A percentile compares a stretch with the other conserved stretches of the same genome.
These are phyloP conservation scores for Somateria mollissima DNA, from an alignment of 2,797 vertebrate species.

Conservation along the genomic window DNA sequence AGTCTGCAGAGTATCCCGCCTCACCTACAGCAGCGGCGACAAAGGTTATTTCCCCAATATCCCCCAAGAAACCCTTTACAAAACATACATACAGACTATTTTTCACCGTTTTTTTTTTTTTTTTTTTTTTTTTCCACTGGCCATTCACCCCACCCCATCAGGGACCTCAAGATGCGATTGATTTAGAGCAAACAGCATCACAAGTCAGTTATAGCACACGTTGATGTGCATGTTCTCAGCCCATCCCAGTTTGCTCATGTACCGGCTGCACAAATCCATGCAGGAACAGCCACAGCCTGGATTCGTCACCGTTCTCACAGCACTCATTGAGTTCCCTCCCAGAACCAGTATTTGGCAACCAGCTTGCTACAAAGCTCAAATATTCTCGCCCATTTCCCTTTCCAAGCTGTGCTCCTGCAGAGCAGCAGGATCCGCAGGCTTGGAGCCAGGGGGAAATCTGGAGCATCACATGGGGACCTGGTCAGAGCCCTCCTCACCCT, in stretches of 20 bases:
- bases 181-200: background rate
- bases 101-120: background rate
- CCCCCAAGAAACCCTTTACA: background rate
- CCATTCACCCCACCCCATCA: background rate
- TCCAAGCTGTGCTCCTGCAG: background rate
- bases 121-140: background rate
- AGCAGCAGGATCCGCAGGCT: background rate
- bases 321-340: background rate
- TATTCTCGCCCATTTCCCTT: background rate
- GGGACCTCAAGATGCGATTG: background rate
- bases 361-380: background rate
- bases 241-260: background rate
- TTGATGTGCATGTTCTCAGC: background rate
- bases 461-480: accelerated
- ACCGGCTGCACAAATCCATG: accelerated
- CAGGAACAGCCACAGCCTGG: background rate
- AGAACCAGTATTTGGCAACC: background rate
- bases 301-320: background rate
- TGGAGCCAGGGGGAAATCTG: background rate
- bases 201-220: background rate
- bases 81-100: accelerated
- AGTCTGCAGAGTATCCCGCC: slow-evolving; percentile 84
- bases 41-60: background rate
- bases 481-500: slow-evolving; percentile 69
- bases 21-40: slow-evolving; percentile 77